Evolutionary conservation across 2,888 invertebrate genomes (phyloP), one percentile per base, ranked within the genome.

Genomic region (Polydesmus complanatus): DNA sequence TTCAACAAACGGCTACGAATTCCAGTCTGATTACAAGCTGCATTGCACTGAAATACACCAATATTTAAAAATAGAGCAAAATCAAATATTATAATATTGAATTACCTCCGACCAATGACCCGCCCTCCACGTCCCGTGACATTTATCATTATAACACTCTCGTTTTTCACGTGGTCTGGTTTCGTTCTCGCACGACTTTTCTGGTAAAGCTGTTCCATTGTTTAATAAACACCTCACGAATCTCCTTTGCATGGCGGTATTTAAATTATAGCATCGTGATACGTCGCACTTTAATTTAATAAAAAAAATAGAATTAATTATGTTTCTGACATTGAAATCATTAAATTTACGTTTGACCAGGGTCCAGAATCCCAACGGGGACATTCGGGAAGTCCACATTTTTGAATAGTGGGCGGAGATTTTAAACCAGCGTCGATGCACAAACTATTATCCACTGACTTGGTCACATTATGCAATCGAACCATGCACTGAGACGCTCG

Each of bases 31-130:
- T 85, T 88, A 72, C 95, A 95, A 0, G 81, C 77, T 23, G 89
- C 89, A 67, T 86, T 82, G 73, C 95, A 96, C 91, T 92, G 74
- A 54, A 75, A n/a, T n/a, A n/a, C n/a, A n/a, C n/a, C 73, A 63
- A 66, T 62, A 3, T 11, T 22, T 23, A 27, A 52, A 52, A 66
- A 66, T 54, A 11, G 23, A 54, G 22, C 14, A 22, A 54, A 54
- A n/a, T 52, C 14, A 14, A 52, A 54, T 21, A 54, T 26, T n/a
- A 22, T 49, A n/a, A 49, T 37, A 59, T 22, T 22, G 23, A 69
- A 73, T 74, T 75, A 94, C 94, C 83, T 88, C 85, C 50, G 91
- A 91, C 96, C 96, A 96, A 61, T 88, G 82, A 8, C 91, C 90
- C 2, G 88, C 85, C 63, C 85, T 82, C 96, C 96, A 97, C 57